Conservation (phyloP, 2,797 vertebrate genomes). For the Eulemur albifrons region DNA sequence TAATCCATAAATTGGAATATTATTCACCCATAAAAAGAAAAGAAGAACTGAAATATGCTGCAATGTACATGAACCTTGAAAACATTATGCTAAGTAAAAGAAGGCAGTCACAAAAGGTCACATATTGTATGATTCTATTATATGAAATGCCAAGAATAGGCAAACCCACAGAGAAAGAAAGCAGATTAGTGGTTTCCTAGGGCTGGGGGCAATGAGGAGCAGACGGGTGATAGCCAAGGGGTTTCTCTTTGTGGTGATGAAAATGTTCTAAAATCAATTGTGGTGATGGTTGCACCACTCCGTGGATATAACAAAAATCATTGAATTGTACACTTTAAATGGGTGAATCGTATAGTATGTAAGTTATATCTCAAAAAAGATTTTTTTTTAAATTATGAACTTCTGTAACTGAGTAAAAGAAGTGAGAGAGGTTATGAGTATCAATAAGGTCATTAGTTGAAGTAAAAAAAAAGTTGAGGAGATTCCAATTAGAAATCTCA, state of each 20-base stretch:
- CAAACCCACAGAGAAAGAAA: background rate
- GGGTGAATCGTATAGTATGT: background rate
- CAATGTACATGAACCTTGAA: background rate
- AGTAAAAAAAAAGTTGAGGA: background rate
- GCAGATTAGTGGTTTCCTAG: background rate
- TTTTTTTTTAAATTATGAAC: background rate
- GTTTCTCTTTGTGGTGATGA: background rate
- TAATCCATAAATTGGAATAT: background rate
- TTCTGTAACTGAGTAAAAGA: constrained; percentile 10
- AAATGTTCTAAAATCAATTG: background rate
- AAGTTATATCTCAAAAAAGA: background rate
- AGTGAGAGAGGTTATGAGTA: background rate
- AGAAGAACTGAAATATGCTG: background rate
- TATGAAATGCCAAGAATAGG: background rate
- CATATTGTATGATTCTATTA: background rate
- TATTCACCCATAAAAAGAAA: background rate
- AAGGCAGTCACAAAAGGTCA: background rate
- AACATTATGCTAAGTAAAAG: background rate
- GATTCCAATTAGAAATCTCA: background rate
- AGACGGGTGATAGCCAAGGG: background rate
- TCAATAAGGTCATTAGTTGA: background rate
- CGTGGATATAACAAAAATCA: background rate
- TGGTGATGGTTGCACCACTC: background rate
- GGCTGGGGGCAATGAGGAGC: background rate
- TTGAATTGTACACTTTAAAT: background rate